phyloP scores from a whole-genome alignment of 1,140 invertebrate species.

The Phymastichus coffea region DNA sequence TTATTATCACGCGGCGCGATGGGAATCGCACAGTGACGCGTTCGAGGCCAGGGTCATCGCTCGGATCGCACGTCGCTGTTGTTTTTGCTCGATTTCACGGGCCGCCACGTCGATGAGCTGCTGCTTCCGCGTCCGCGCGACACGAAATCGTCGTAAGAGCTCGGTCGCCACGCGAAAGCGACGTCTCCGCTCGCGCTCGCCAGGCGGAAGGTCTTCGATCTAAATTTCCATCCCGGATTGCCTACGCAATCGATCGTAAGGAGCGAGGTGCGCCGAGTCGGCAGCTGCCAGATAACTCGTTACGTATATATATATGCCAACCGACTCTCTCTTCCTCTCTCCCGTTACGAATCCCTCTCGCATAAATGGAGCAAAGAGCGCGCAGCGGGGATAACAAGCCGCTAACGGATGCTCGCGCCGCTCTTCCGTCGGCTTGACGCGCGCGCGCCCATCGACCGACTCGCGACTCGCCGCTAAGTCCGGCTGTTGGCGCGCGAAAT shows the following conservation, averaged over 20 bases:
- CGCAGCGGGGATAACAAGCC: not conserved
- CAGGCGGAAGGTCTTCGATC: too few species aligned
- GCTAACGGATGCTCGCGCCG: not conserved
- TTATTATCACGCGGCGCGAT: not conserved
- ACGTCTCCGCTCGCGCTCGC: too few species aligned
- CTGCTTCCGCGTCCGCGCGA: too few species aligned
- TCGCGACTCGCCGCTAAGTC: not conserved
- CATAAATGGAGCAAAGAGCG: constrained; percentile 15
- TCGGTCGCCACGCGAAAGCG: not conserved
- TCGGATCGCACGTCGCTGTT: not conserved
- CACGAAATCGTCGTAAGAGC: not conserved
- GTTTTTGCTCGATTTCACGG: not conserved
- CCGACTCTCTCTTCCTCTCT: too few species aligned
- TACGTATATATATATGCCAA: too few species aligned
- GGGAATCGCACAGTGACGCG: not conserved
- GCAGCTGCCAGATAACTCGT: too few species aligned
- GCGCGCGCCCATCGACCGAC: not conserved
- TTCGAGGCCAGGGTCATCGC: constrained; percentile 19
- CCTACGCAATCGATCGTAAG: too few species aligned
- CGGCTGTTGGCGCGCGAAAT: too few species aligned
- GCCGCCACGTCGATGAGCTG: too few species aligned
- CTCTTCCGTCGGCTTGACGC: not conserved
- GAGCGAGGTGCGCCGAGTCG: too few species aligned
- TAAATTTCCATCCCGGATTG: too few species aligned
- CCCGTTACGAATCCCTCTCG: constrained; percentile 17